Evolutionary conservation across 2,113 vertebrate species (phyloP), one percentile per base, ranked within the genome.

Genomic region (Seriola rivoliana): DNA sequence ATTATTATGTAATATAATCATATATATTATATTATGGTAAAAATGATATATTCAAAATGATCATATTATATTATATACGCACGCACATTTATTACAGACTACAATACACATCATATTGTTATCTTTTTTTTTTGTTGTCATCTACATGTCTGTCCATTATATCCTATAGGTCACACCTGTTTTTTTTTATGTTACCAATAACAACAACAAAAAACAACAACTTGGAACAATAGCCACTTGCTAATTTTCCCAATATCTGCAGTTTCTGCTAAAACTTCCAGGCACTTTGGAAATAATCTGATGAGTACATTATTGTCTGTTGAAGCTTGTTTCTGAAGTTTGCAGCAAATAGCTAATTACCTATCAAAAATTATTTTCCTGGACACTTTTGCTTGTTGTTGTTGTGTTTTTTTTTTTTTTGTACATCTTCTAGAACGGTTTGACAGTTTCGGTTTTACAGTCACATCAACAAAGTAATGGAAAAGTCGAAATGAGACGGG

Each of bases 401-500:
- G 4, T 57, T 64, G 23, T 14, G 34, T n/a, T 12, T 19, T 21
- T 34, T 42, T 13, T 11, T 46, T 42, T 3, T 25, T 7, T 38
- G 19, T n/a, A 67, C 29, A 23, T 66, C n/a, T 54, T 42, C 8
- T 40, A 52, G 50, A 75, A 17, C 0, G 11, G 29, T 25, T 63
- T 76, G 60, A 54, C 50, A 19, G 40, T 64, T 72, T 63, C 4
- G 0, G 48, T 76, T 80, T 59, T 69, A 52, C 71, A 72, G 54
- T 40, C 66, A 25, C 17, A 3, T 75, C 80, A 48, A 80, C 66
- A 68, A 75, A 36, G 25, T 65, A 62, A 83, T 66, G 59, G 38
- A 66, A 77, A 79, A 50, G 50, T 69, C 34, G 52, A 69, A 83
- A 78, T 8, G 75, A 79, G 81, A 25, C 21, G 60, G 32, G 40